Evolutionary conservation across 2,888 invertebrate genomes (phyloP), one percentile per base, ranked within the genome.

Genomic region (Tribolium freemani): DNA sequence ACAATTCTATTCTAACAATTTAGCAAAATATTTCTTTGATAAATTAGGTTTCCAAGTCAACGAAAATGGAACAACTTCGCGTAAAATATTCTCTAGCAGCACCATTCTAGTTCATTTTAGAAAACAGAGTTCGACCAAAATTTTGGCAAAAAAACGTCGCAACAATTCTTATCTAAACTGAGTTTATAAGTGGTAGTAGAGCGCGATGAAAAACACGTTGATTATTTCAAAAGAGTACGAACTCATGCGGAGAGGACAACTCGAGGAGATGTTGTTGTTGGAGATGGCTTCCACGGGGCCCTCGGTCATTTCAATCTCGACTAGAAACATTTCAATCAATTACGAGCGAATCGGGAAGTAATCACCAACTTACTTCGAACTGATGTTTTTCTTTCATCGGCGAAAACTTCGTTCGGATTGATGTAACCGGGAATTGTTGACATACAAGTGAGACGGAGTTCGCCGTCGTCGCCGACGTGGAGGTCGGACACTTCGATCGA

Each of bases 381-480:
- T 45, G 92, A 92, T 81, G 91, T 91, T 76, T 91, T 92, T 84
- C 91, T 91, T 76, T 91, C 88, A 83, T 94, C 94, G 60, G 94
- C 94, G 82, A 91, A 94, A 77, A 91, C 89, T 79, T 92, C 93
- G 66, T 91, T 91, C 44, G 91, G 90, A 10, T 90, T 91, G 13
- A 93, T 90, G 77, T 92, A 92, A 70, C 92, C 91, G 0, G 94
- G 94, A 78, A 94, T 94, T 58, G 94, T 94, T 45, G 94, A 90
- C 73, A 93, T 89, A 83, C 94, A 94, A 31, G 93, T 93, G 71
- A 94, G 89, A 82, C 92, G 91, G 75, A 94, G 87, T 67, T 90
- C 88, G 0, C 93, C 93, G 79, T 93, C 92, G 26, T 90, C 91
- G 2, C 92, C 92, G 30, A 91, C 90, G 78, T 92, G 91, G 48